A percentile compares a stretch with the other conserved stretches of the same genome.
These are phyloP conservation scores for Lichenostomus cassidix DNA, from an alignment of 2,113 vertebrate species.

Conservation along the genomic window DNA sequence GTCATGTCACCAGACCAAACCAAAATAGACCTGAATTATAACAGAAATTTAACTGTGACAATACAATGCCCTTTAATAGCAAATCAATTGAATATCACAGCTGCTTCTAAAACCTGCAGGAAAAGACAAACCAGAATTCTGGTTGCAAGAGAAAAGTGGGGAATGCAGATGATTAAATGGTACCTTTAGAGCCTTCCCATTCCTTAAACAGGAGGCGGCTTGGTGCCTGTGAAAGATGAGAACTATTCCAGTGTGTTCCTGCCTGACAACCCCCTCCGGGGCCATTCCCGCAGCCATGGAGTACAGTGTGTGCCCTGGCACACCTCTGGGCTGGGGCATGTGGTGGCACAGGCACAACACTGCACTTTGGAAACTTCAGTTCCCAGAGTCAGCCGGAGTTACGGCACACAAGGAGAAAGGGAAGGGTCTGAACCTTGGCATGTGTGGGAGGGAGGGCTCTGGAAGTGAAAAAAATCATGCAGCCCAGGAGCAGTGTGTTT, in stretches of 20 bases:
- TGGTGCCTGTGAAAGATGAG: background rate
- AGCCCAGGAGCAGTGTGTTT: background rate
- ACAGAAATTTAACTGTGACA: background rate
- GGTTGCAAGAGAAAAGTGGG: background rate
- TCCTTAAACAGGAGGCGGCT: background rate
- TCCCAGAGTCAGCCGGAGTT: background rate
- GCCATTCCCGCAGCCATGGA: background rate
- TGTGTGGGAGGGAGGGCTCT: background rate
- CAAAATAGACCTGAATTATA: background rate
- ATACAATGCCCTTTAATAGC: background rate
- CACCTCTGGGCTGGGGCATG: background rate
- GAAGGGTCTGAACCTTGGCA: background rate
- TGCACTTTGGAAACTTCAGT: rapidly evolving
- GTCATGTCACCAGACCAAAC: background rate
- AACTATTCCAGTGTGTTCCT: background rate
- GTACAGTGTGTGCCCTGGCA: background rate
- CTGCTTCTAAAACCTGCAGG: background rate
- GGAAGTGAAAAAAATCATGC: background rate
- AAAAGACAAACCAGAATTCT: background rate
- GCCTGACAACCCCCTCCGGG: background rate
- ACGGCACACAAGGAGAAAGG: rapidly evolving
- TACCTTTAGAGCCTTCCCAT: background rate
- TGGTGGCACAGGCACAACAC: background rate
- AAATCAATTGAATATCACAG: background rate
- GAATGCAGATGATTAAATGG: background rate